A percentile compares a stretch with the other conserved stretches of the same genome.
Evolutionary conservation across 2,113 vertebrate genomes (phyloP).

Genomic region (Pseudois nayaur): DNA sequence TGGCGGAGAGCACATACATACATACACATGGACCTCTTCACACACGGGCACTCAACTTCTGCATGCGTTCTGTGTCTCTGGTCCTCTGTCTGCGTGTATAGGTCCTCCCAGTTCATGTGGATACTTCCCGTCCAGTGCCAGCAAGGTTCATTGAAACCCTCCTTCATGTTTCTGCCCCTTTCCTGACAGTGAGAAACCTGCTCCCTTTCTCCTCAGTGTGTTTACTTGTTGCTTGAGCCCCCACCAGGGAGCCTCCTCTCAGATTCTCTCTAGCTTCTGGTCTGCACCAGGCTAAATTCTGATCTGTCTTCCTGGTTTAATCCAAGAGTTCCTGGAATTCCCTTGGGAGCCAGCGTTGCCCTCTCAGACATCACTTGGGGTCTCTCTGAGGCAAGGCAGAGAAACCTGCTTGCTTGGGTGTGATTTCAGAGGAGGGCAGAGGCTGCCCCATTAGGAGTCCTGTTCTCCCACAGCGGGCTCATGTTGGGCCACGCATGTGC

Average conservation of each 20-base stretch:
- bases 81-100: background rate
- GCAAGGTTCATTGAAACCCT: rapidly evolving
- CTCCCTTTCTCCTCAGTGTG: background rate
- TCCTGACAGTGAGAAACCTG: background rate
- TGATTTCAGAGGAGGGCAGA: background rate
- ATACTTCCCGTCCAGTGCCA: background rate
- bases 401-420: background rate
- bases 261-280: background rate
- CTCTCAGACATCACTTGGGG: background rate
- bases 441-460: background rate
- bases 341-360: background rate
- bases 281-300: background rate
- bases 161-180: background rate
- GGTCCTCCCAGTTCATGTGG: background rate
- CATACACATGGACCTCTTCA: background rate
- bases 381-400: background rate
- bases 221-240: rapidly evolving
- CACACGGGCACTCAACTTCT: rapidly evolving
- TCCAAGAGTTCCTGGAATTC: background rate
- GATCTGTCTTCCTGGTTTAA: background rate
- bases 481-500: rapidly evolving
- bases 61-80: background rate
- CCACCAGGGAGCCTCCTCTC: background rate
- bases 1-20: background rate
- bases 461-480: background rate